Base-by-base conservation (phyloP, 2,797 vertebrate genomes). In the Chiroxiphia lanceolata region DNA sequence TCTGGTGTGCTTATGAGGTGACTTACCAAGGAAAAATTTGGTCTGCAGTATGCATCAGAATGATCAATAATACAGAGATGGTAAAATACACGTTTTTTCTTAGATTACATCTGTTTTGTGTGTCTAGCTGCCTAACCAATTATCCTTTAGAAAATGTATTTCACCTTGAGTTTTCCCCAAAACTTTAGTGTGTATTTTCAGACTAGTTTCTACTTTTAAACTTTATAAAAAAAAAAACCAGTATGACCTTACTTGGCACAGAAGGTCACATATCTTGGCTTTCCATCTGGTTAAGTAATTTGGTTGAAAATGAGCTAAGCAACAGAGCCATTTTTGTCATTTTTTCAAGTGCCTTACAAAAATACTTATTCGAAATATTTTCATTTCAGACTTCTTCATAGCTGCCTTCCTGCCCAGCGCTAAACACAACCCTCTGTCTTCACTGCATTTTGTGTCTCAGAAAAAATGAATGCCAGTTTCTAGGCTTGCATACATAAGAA, bases 241-340 rank as follows among this genome's bases (percentile, higher is more conserved):
- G 34, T 8, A 25, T 59, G 76, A 81, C 79, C 85, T 91, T 87
- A 34, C 47, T 93, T 96, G 91, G 87, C 93, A 84, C 33, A 88
- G 78, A 67, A 77, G 61, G 87, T 90, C 89, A 91, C 69, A 31
- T 85, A 81, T 75, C 63, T 94, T 88, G 89, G 59, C 61, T 86
- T 95, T 94, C 87, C 82, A 44, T 96, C 69, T 91, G 94, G 87
- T 91, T 92, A 91, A 89, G 65, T 89, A 94, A 89, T 92, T 92
- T 67, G 40, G 29, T 18, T 93, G 89, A 90, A 94, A 94, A 86
- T 83, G 76, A 91, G 54, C 69, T 76, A 86, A 92, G 85, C 54
- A 94, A 79, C 83, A 90, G 76, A 91, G 67, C 31, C 45, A 79
- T 96, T 96, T 91, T 83, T 90, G 88, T 96, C 19, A 86, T 94